phyloP scores from a whole-genome alignment of 2,888 invertebrate genomes.

The Rhorus exstirpatorius region DNA sequence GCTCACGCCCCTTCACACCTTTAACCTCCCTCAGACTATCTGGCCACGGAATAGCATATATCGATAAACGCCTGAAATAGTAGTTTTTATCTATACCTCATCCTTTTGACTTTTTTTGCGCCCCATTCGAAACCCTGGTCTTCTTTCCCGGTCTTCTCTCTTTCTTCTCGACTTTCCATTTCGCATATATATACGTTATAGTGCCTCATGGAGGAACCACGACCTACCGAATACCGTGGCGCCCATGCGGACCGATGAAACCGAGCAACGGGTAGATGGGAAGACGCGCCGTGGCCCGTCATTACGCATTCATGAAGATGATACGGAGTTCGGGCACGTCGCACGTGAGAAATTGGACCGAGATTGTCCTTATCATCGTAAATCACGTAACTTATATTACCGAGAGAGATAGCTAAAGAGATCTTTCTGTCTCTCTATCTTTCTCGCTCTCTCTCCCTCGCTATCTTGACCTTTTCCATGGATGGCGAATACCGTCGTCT shows the following conservation, averaged over 20 bases:
- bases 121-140: not conserved
- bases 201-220: slow-evolving; percentile 15
- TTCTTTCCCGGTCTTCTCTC: slow-evolving; percentile 4
- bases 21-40: not conserved
- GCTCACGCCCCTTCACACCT: slow-evolving; percentile 5
- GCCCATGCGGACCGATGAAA: slow-evolving; percentile 44
- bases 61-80: slow-evolving; percentile 14
- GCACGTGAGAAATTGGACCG: slow-evolving; percentile 80
- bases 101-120: slow-evolving; percentile 14
- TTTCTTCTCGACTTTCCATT: slow-evolving; percentile 18
- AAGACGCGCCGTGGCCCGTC: slow-evolving; percentile 65
- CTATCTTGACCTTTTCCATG: slow-evolving; percentile 18
- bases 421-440: too few species aligned
- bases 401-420: slow-evolving; percentile 28
- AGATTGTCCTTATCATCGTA: slow-evolving; percentile 81
- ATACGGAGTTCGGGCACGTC: slow-evolving; percentile 80
- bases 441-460: too few species aligned
- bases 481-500: too few species aligned
- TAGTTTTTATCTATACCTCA: slow-evolving; percentile 35
- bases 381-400: slow-evolving; percentile 79
- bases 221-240: slow-evolving; percentile 59
- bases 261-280: slow-evolving; percentile 52
- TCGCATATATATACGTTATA: slow-evolving; percentile 6
- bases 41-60: slow-evolving; percentile 42
- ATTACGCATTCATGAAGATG: slow-evolving; percentile 82